Conservation (phyloP, 23 tunicate genomes). For the Trididemnum miniatum region DNA sequence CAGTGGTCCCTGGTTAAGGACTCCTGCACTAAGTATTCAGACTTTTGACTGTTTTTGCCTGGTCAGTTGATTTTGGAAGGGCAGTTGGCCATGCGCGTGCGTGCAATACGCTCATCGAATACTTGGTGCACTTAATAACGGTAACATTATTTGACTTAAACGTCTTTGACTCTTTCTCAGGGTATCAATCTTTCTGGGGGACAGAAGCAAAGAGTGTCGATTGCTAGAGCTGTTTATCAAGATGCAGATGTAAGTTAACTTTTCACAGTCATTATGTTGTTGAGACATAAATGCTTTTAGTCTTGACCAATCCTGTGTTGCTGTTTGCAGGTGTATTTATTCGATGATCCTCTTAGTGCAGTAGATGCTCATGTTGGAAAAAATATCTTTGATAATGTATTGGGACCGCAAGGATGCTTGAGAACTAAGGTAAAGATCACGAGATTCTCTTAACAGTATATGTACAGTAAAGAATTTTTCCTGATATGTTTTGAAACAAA, state of each 20-base stretch:
- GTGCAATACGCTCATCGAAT: too few relatives aligned
- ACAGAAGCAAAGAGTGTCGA: conserved; percentile 95
- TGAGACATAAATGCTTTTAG: not conserved
- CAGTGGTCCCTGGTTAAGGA: too few relatives aligned
- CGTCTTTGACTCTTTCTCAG: too few relatives aligned
- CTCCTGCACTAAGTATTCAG: too few relatives aligned
- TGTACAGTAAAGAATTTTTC: too few relatives aligned
- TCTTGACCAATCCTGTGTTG: not conserved
- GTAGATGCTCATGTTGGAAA: conserved; percentile 98
- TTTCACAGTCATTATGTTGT: not conserved
- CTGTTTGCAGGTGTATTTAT: conserved; percentile 64
- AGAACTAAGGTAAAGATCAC: conserved; percentile 69
- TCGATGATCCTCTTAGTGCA: conserved; percentile 98
- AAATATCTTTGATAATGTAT: conserved; percentile 88
- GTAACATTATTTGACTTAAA: too few relatives aligned
- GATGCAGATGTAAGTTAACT: conserved; percentile 72
- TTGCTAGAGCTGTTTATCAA: conserved; percentile 98
- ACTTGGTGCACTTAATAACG: too few relatives aligned
- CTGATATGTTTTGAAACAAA: too few relatives aligned
- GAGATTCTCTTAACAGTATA: too few relatives aligned
- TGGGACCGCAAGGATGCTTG: conserved; percentile 87
- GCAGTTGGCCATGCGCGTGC: too few relatives aligned
- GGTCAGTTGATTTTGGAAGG: too few relatives aligned
- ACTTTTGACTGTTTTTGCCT: too few relatives aligned
- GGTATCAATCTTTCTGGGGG: conserved; percentile 98